A percentile compares a stretch with the other conserved stretches of the same genome.
phyloP scores from a whole-genome alignment of 2,888 invertebrate genomes.

The Drosophila cracens region DNA sequence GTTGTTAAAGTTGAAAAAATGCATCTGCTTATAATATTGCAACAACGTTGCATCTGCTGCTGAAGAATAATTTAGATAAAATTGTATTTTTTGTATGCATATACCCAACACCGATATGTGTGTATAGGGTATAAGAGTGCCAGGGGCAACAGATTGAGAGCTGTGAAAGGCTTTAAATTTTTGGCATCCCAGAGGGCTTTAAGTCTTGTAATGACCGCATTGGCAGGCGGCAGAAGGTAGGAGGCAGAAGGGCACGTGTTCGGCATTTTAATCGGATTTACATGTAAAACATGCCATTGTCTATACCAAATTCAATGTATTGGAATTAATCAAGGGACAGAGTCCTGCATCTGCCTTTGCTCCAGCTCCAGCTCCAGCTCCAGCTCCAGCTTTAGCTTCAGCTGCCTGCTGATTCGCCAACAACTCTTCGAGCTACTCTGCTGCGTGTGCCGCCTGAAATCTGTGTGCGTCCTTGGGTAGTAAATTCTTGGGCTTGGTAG shows the following conservation, averaged over 20 bases:
- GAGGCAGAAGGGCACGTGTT: constrained; percentile 30
- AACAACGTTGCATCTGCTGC: neutral
- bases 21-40: neutral
- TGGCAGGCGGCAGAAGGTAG: neutral
- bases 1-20: too few species aligned
- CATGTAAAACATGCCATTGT: constrained; percentile 67
- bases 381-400: neutral
- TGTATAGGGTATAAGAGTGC: neutral
- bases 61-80: neutral
- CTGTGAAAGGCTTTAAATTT: constrained; percentile 52
- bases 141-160: constrained; percentile 16
- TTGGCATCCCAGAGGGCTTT: constrained; percentile 18
- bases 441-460: constrained; percentile 39
- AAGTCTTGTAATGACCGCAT: constrained; percentile 26
- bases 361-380: neutral
- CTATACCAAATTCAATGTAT: constrained; percentile 74
- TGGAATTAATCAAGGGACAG: constrained; percentile 71
- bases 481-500: constrained; percentile 44
- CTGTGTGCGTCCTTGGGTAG: constrained; percentile 60
- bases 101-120: too few species aligned
- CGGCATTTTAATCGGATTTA: constrained; percentile 68
- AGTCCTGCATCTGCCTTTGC: constrained; percentile 10
- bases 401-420: neutral
- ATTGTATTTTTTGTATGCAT: neutral
- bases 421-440: neutral